Evolutionary conservation across 2,888 invertebrate species (phyloP), one percentile per base, ranked within the genome.

Genomic region (Microplitis manilae): DNA sequence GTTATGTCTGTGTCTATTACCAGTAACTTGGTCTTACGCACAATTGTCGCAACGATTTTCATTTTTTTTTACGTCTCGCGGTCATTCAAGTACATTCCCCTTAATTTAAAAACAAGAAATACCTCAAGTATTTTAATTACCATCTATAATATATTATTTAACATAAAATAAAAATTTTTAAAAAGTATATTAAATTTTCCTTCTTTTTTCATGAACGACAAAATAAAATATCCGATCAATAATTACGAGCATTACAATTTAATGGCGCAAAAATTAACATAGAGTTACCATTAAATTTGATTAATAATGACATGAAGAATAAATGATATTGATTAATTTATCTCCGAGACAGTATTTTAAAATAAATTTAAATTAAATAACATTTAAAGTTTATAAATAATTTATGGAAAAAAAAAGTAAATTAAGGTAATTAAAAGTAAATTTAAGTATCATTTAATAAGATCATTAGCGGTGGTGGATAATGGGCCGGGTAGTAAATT

Each of bases 1-100:
- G 75, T 79, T 79, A 79, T 76, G 75, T 77, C 59, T 50, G 73
- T 65, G 65, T 77, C 81, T 79, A 84, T 83, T 81, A 82, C 80
- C 64, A 13, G 13, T 13, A 50, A 50, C 73, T 69, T 41, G 65
- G 39, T 64, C 81, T 30, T 79, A 83, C 82, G 75, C 80, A 76
- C 82, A 76, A 82, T 83, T 83, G 82, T 78, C 78, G 79, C 82
- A 78, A 81, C 78, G 75, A 79, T 79, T 82, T 80, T 80, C 80
- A 83, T 79, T 83, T 81, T 79, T 75, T 62, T 64, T 59, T 39
- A 2, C n/a, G 61, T 60, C 38, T 20, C 20, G 64, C 6, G 72
- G 62, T 73, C 15, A 65, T 67, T 50, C 59, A 50, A 70, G 13
- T 30, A 70, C 30, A 38, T 59, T 17, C 20, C 38, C 15, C 5